Base-by-base conservation (phyloP, 2,797 vertebrate genomes). In the Characodon lateralis region DNA sequence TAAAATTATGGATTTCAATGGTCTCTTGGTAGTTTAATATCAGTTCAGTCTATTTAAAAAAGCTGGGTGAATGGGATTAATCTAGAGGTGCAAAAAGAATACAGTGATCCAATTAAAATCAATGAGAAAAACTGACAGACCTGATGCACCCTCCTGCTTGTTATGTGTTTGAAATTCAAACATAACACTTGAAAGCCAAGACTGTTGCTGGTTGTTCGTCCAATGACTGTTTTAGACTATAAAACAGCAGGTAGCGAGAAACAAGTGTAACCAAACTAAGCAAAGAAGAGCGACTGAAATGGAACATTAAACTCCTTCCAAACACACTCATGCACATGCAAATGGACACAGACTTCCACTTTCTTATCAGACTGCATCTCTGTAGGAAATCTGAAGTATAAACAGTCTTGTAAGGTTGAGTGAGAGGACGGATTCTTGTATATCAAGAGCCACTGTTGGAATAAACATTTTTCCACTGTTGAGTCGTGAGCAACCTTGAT, bases 341-440 rank as follows among this genome's bases (percentile, higher is more conserved):
- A 43, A 61, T 28, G 22, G 39, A 77, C 7, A 73, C 55, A 41
- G 0, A 72, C 48, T 28, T 55, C 24, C 48, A 24, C 76, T 61
- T 43, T 78, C 80, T 82, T 85, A 81, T 86, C 61, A 18, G 6
- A 3, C 73, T 7, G 51, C 87, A 92, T 91, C 89, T 80, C 72
- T 28, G 53, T 18, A 35, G 77, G 68, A 26, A 78, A 87, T 92
- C 90, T 85, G 66, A 74, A 79, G 39, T 76, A 79, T 85, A 88
- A 92, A 89, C 82, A 84, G 71, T 70, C 43, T 22, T 68, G 69
- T 41, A 76, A 59, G 86, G 87, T 89, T 90, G 87, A 91, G 8
- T 68, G 76, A 78, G 81, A 87, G 84, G 85, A 55, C 86, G 78
- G 76, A 71, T 20, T 24, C 71, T 5, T 2, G 73, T 73, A 72